Conservation (phyloP, 2,113 vertebrate genomes). For the Electrona antarctica region DNA sequence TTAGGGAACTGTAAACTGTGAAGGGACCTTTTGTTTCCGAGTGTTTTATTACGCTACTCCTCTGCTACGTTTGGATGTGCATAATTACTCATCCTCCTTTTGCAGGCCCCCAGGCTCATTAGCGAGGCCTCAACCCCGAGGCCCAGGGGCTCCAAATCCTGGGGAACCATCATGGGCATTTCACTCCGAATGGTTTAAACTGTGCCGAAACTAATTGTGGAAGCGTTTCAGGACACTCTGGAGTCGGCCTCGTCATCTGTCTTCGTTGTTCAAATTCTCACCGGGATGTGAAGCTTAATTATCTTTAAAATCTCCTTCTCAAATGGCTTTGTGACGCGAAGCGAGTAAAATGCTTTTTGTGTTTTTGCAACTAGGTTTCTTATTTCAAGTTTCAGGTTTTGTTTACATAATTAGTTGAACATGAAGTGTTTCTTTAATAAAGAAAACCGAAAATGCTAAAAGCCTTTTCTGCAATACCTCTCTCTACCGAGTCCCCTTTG, state of each 20-base stretch:
- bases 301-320: too few relatives aligned
- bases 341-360: not conserved
- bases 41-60: constrained; percentile 52
- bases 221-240: too few relatives aligned
- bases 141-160: constrained; percentile 40
- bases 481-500: constrained; percentile 1
- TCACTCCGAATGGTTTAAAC: constrained; percentile 11
- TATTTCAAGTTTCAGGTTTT: not conserved
- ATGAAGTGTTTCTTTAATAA: constrained; percentile 8
- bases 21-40: constrained; percentile 58
- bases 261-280: too few relatives aligned
- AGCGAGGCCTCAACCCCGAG: constrained; percentile 32
- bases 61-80: constrained; percentile 49
- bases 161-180: constrained; percentile 32
- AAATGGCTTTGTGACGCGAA: too few relatives aligned
- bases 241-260: too few relatives aligned
- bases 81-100: constrained; percentile 52
- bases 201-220: too few relatives aligned
- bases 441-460: not conserved
- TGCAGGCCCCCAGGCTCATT: constrained; percentile 49
- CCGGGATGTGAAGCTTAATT: too few relatives aligned
- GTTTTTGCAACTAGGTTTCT: not conserved
- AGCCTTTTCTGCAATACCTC: not conserved
- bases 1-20: constrained; percentile 58
- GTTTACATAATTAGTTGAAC: not conserved